phyloP scores from a whole-genome alignment of 1,140 invertebrate genomes.

The Musca domestica region DNA sequence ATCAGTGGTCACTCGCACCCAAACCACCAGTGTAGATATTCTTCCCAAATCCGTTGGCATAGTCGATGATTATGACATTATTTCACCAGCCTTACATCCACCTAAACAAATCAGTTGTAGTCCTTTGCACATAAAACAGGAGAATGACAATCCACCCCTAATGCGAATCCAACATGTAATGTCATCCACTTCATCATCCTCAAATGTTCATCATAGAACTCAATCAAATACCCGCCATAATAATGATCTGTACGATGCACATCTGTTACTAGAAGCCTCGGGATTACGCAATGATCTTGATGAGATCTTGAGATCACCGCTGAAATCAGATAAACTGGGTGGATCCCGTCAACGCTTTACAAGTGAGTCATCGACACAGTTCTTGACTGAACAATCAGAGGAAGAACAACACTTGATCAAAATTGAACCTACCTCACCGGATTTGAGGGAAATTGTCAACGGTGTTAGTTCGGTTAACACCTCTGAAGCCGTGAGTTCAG shows the following conservation, averaged over 20 bases:
- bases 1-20: conserved; percentile 53
- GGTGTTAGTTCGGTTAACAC: conserved; percentile 14
- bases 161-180: conserved; percentile 27
- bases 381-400: conserved; percentile 32
- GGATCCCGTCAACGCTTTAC: conserved; percentile 37
- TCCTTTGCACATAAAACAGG: conserved; percentile 49
- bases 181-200: neutral
- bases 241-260: conserved; percentile 41
- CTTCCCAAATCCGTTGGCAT: conserved; percentile 36
- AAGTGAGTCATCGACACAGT: conserved; percentile 47
- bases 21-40: conserved; percentile 45
- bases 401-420: conserved; percentile 48
- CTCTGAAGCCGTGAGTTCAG: neutral
- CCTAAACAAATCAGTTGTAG: conserved; percentile 51
- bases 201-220: neutral
- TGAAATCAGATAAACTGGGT: conserved; percentile 37
- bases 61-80: conserved; percentile 50
- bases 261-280: conserved; percentile 40
- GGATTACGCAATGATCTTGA: conserved; percentile 49
- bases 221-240: conserved; percentile 15
- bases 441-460: conserved; percentile 41
- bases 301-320: conserved; percentile 50
- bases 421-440: conserved; percentile 48
- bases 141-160: conserved; percentile 14
- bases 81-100: conserved; percentile 45